phyloP scores from a whole-genome alignment of 2,113 vertebrate genomes.

The Oryzias curvinotus region DNA sequence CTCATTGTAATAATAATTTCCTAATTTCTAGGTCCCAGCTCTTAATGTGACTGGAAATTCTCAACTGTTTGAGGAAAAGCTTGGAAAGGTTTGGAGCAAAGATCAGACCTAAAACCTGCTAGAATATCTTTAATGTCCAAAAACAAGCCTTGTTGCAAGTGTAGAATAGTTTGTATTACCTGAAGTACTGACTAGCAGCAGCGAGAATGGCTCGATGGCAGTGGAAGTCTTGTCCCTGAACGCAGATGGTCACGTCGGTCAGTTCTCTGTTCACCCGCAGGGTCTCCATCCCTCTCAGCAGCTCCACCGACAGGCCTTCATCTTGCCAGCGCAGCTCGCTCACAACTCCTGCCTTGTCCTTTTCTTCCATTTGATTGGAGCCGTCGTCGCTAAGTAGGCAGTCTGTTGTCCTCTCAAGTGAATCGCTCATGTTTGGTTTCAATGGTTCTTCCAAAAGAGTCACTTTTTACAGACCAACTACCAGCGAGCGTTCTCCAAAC shows the following conservation, averaged over 20 bases:
- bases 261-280: slow-evolving; percentile 88
- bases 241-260: slow-evolving; percentile 86
- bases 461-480: too few species aligned
- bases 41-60: too few species aligned
- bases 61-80: too few species aligned
- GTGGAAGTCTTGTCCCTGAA: slow-evolving; percentile 86
- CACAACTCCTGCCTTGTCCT: slow-evolving; percentile 73
- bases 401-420: slow-evolving; percentile 84
- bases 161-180: slow-evolving; percentile 66
- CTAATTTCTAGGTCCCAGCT: too few species aligned
- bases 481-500: too few species aligned
- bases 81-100: too few species aligned
- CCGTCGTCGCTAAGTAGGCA: slow-evolving; percentile 57
- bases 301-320: slow-evolving; percentile 82
- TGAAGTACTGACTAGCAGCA: slow-evolving; percentile 96
- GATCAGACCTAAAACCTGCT: too few species aligned
- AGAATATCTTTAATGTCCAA: too few species aligned
- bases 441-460: not conserved
- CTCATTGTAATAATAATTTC: too few species aligned
- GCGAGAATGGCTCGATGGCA: slow-evolving; percentile 94
- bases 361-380: slow-evolving; percentile 68
- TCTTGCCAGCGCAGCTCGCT: slow-evolving; percentile 85
- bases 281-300: slow-evolving; percentile 89
- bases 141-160: too few species aligned
- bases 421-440: slow-evolving; percentile 79